phyloP scores from a whole-genome alignment of 1,140 invertebrate species.

The Atopsyche davidsoni region DNA sequence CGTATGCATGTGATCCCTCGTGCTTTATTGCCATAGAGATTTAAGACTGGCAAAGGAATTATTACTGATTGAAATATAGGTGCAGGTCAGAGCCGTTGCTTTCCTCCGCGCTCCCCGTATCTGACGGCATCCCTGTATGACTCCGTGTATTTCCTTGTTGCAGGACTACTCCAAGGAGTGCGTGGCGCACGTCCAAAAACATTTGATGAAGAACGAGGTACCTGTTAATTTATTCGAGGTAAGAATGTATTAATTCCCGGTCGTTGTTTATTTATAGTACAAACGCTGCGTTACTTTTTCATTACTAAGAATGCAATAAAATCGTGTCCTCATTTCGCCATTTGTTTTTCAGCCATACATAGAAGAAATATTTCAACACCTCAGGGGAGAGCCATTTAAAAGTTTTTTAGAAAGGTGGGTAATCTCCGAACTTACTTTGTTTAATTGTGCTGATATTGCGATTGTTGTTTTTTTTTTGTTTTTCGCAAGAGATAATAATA shows the following conservation, averaged over 20 bases:
- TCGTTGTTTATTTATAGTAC: not conserved
- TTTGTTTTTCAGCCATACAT: constrained; percentile 84
- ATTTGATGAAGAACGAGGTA: constrained; percentile 95
- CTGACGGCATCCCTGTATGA: too few species aligned
- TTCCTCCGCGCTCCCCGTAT: too few species aligned
- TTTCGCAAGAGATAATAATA: constrained; percentile 16
- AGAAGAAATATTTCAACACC: constrained; percentile 96
- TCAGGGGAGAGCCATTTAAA: constrained; percentile 94
- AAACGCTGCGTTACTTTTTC: not conserved
- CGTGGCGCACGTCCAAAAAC: constrained; percentile 94
- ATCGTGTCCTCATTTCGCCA: not conserved
- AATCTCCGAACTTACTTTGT: constrained; percentile 21
- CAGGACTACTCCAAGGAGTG: constrained; percentile 97
- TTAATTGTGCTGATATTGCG: constrained; percentile 15
- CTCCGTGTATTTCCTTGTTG: constrained; percentile 47
- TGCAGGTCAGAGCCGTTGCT: too few species aligned
- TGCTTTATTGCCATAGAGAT: too few species aligned
- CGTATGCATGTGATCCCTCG: too few species aligned
- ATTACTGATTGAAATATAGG: too few species aligned
- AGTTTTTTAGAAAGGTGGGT: constrained; percentile 94
- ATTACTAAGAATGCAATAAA: not conserved
- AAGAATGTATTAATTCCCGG: constrained; percentile 33
- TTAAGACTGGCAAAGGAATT: too few species aligned
- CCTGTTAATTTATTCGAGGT: constrained; percentile 97
- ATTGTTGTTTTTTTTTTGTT: constrained; percentile 29